phyloP scores from a whole-genome alignment of 2,797 vertebrate genomes.

The Tolypeutes matacus region DNA sequence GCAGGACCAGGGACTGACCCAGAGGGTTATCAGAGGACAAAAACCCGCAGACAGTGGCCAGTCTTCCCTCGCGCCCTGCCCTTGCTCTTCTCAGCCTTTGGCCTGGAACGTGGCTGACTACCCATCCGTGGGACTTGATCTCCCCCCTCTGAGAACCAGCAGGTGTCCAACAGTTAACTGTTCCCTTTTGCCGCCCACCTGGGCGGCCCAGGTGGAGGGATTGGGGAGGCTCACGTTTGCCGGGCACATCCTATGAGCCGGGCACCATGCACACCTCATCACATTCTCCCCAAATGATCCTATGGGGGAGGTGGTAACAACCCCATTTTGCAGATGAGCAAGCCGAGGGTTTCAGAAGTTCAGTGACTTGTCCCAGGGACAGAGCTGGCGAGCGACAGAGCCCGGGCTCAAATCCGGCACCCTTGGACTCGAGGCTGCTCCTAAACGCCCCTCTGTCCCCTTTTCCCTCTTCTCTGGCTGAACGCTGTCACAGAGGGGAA shows the following conservation, averaged over 20 bases:
- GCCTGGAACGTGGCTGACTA: neutral
- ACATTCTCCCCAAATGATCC: neutral
- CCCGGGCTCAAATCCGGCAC: neutral
- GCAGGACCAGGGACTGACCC: neutral
- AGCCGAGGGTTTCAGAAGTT: neutral
- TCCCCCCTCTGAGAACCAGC: neutral
- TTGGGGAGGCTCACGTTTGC: neutral
- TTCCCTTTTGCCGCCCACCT: neutral
- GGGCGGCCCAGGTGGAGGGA: no score
- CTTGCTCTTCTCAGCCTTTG: neutral
- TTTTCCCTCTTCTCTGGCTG: neutral
- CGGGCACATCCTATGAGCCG: neutral
- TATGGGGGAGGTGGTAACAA: neutral
- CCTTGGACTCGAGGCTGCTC: neutral
- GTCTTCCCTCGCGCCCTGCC: neutral
- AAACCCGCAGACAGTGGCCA: neutral
- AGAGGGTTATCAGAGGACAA: no score
- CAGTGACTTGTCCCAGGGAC: neutral
- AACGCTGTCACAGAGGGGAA: neutral
- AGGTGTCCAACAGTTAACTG: neutral
- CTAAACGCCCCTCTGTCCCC: neutral
- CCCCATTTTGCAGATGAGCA: neutral
- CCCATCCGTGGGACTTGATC: no score
- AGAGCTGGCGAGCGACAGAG: neutral
- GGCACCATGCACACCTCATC: neutral